Base-by-base conservation (phyloP, 2,888 invertebrate genomes). In the Zeuzera pyrina region DNA sequence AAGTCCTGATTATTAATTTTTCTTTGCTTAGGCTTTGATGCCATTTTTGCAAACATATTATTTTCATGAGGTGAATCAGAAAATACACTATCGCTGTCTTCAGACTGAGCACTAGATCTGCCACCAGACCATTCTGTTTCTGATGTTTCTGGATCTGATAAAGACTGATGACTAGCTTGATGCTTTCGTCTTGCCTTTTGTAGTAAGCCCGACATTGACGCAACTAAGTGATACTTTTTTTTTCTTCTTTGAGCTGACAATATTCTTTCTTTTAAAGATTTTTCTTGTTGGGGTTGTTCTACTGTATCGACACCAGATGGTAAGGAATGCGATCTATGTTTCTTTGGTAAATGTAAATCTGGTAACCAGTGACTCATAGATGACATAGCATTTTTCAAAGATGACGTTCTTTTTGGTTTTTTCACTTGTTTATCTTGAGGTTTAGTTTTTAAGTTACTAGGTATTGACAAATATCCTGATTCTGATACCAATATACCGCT, bases 141-240 rank as follows among this genome's bases (percentile, higher is more conserved):
- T 1, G 91, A 91, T 28, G 90, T 90, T 66, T 92, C 92, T 2
- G 91, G 90, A 57, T 92, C 91, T 7, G 92, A 91, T 30, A 91
- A 57, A 0, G 91, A 91, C 49, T 89, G 89, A 43, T 86, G 81
- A 45, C 85, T 81, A 15, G 83, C 72, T 54, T 84, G 84, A 15
- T 87, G 86, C 67, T 88, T 89, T 49, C 90, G 70, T 60, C 93
- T 91, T 0, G 94, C 94, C 76, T 94, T 94, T 64, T 93, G 93
- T 47, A 95, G 76, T 39, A 95, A 88, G 12, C 92, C 93, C 1
- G 93, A 93, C 72, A 95, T 90, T 1, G 94, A 94, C 0, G 93
- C 90, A 0, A 93, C 92, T 31, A 95, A 81, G 3, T 90, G 89
- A 45, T 91, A 91, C 57, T 92, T 92, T 64, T 92, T 93, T 72